phyloP scores from a whole-genome alignment of 2,888 invertebrate genomes.

The Pheosia gnoma region DNA sequence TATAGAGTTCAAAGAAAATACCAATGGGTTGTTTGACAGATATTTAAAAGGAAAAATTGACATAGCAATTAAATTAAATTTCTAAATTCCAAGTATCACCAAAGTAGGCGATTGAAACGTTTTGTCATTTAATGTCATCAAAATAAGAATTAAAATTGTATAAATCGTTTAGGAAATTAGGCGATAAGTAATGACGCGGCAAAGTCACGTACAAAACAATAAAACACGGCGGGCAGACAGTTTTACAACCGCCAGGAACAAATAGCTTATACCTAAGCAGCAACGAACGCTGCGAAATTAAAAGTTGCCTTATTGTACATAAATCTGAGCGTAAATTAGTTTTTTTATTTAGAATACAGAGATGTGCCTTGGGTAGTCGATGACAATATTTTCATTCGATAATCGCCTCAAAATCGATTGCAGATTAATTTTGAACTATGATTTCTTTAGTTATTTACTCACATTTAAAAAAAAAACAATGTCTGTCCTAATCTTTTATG shows the following conservation, averaged over 20 bases:
- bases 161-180: not conserved
- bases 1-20: too few species aligned
- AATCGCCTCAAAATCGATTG: not conserved
- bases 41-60: too few species aligned
- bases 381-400: not conserved
- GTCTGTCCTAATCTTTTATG: too few species aligned
- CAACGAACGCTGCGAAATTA: constrained; percentile 65
- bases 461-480: too few species aligned
- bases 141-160: constrained; percentile 3
- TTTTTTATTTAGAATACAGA: constrained; percentile 32
- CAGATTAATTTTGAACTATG: not conserved
- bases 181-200: not conserved
- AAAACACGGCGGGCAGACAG: constrained; percentile 52
- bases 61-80: too few species aligned
- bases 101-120: too few species aligned
- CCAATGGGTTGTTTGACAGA: too few species aligned
- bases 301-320: constrained; percentile 72
- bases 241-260: constrained; percentile 62
- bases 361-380: constrained; percentile 14
- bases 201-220: constrained; percentile 40
- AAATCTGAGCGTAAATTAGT: constrained; percentile 67
- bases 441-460: too few species aligned
- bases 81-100: too few species aligned
- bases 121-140: not conserved
- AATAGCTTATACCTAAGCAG: constrained; percentile 59